Base-by-base conservation (phyloP, 2,888 invertebrate genomes). In the Ectemnius continuus region DNA sequence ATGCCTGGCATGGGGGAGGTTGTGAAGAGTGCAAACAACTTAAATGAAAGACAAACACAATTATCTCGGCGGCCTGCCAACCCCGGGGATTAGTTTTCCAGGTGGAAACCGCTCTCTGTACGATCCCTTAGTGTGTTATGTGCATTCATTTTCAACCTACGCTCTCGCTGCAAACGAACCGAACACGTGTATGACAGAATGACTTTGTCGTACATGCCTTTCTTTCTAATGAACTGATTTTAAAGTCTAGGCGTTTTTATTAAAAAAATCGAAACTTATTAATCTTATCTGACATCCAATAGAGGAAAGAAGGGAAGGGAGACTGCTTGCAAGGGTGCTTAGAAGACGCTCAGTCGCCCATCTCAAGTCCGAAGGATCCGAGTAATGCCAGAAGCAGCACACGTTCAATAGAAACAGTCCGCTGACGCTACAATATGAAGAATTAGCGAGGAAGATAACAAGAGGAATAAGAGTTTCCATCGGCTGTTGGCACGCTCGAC, bases 1-100 rank as follows among this genome's bases (percentile, higher is more conserved):
- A 69, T 63, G 71, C 36, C 52, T 52, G 71, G 71, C 74, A 23
- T 23, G 76, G 75, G 68, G 73, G 79, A 81, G 78, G 74, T 67
- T 69, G 66, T 26, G 76, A 64, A 68, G 78, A 77, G 80, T 78
- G 85, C 86, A 88, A 89, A 88, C 88, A 88, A 87, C 85, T 88
- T 87, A 85, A 88, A 88, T 87, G 86, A 83, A 88, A 87, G 86
- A 85, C 86, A 89, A 89, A 89, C 85, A 84, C 84, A 88, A 89
- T 89, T 88, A 89, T 81, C 80, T 75, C 70, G 72, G 52, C 71
- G 75, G 74, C 75, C 16, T 14, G 61, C 65, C 68, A 76, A 81
- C 72, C 75, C 52, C 60, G 57, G 60, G 71, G 76, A 81, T 83
- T 83, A 83, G 83, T 82, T 82, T 77, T 75, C 79, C 79, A 80